These are phyloP conservation scores for Xylota sylvarum DNA, from an alignment of 2,888 invertebrate species.

Conservation along the genomic window DNA sequence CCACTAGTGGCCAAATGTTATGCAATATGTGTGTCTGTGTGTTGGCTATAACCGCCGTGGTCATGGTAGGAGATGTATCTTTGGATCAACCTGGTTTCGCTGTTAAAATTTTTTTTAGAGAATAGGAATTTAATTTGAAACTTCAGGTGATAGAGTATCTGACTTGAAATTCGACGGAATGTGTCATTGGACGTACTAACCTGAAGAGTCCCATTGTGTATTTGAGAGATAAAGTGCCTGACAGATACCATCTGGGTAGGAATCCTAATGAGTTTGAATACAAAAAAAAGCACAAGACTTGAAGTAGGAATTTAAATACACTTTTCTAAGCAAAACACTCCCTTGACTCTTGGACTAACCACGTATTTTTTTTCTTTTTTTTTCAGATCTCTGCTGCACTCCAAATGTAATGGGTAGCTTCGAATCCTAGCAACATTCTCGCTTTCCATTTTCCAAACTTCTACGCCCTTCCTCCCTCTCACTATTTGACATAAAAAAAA, in stretches of 20 bases:
- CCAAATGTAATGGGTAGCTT: constrained; percentile 47
- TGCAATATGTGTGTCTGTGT: constrained; percentile 44
- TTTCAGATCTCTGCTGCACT: constrained; percentile 60
- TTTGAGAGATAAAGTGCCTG: neutral
- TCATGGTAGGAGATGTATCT: constrained; percentile 1
- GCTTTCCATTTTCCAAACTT: constrained; percentile 1
- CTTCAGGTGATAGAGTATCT: neutral
- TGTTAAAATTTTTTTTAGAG: constrained; percentile 4
- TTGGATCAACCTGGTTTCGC: constrained; percentile 13
- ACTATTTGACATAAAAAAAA: constrained; percentile 57
- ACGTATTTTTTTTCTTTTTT: constrained; percentile 15
- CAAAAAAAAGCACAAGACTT: no score
- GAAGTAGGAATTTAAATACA: no score
- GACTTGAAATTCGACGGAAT: neutral
- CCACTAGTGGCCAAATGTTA: constrained; percentile 63
- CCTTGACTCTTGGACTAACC: constrained; percentile 18
- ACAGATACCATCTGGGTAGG: neutral
- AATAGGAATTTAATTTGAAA: constrained; percentile 45
- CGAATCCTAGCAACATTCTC: constrained; percentile 7
- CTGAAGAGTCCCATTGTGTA: no score
- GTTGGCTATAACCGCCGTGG: neutral
- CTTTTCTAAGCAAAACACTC: no score
- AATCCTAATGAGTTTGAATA: neutral
- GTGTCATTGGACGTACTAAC: no score
- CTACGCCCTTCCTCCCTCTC: constrained; percentile 49